Conservation (phyloP, 23 tunicate species). For the Oikopleura dioica region DNA sequence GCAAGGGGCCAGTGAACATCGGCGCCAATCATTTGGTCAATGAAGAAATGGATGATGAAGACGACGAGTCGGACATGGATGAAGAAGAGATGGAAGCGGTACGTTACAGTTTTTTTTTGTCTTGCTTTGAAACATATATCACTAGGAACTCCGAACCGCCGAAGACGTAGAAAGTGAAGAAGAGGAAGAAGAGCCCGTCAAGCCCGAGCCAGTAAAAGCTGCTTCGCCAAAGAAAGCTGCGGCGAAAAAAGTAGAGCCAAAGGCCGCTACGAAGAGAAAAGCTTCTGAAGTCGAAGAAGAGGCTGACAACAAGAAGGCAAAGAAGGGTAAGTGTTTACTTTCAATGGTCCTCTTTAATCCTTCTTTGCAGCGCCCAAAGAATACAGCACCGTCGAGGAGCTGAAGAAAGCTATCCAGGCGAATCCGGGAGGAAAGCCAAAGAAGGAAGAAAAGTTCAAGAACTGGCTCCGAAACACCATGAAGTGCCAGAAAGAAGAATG, state of each 20-base stretch:
- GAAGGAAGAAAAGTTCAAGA: constrained; percentile 64
- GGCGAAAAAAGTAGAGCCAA: no score
- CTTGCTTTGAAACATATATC: no score
- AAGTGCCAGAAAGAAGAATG: neutral
- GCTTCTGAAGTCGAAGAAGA: no score
- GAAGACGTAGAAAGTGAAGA: no score
- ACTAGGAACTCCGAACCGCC: no score
- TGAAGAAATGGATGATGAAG: neutral
- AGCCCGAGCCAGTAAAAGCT: no score
- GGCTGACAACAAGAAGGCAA: neutral
- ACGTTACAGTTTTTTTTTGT: no score
- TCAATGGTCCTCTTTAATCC: neutral
- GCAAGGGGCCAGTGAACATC: neutral
- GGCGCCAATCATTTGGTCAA: neutral
- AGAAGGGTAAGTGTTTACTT: neutral
- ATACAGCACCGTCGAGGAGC: neutral
- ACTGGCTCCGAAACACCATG: constrained; percentile 40
- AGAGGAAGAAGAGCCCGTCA: no score
- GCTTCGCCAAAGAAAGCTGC: no score
- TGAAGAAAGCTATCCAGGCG: neutral
- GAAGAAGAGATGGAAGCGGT: neutral
- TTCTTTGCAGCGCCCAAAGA: neutral
- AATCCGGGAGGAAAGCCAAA: constrained; percentile 85
- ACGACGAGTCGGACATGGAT: neutral
- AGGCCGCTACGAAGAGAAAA: no score